Conservation (phyloP, 2,113 vertebrate species). For the Bombycilla garrulus region DNA sequence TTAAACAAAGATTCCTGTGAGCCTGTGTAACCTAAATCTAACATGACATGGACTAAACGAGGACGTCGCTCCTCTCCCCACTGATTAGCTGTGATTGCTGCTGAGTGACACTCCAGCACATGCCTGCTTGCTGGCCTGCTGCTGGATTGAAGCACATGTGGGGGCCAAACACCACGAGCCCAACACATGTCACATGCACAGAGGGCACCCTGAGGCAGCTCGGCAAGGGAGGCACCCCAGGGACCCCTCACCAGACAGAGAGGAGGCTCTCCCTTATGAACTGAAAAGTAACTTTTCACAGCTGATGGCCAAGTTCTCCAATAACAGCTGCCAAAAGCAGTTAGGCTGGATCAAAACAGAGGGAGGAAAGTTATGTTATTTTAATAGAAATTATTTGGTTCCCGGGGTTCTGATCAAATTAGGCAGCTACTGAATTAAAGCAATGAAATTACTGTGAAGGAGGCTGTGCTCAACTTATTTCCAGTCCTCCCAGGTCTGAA, state of each 20-base stretch:
- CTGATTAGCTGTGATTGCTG: conserved; percentile 21
- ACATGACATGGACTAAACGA: conserved; percentile 50
- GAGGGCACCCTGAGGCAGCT: not conserved
- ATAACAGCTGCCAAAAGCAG: conserved; percentile 30
- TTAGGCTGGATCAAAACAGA: conserved; percentile 22
- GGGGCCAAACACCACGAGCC: fast-evolving
- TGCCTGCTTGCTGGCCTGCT: fast-evolving
- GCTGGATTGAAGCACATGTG: fast-evolving
- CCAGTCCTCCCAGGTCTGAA: not conserved
- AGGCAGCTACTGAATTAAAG: conserved; percentile 60
- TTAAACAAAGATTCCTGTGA: not conserved
- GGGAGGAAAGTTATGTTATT: conserved; percentile 24
- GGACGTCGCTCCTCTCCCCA: conserved; percentile 17
- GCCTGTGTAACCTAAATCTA: conserved; percentile 35
- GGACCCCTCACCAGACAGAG: not conserved
- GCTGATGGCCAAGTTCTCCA: not conserved
- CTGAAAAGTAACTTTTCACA: not conserved
- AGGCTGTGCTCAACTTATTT: conserved; percentile 23
- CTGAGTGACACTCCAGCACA: conserved; percentile 4
- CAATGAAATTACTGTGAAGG: conserved; percentile 49
- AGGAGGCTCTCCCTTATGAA: not conserved
- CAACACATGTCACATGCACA: fast-evolving
- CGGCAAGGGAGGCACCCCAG: not conserved
- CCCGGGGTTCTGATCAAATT: conserved; percentile 53
- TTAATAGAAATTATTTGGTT: conserved; percentile 59